A percentile compares a stretch with the other conserved stretches of the same genome.
Conservation (phyloP, 2,113 vertebrate genomes). For the Martes martes region DNA sequence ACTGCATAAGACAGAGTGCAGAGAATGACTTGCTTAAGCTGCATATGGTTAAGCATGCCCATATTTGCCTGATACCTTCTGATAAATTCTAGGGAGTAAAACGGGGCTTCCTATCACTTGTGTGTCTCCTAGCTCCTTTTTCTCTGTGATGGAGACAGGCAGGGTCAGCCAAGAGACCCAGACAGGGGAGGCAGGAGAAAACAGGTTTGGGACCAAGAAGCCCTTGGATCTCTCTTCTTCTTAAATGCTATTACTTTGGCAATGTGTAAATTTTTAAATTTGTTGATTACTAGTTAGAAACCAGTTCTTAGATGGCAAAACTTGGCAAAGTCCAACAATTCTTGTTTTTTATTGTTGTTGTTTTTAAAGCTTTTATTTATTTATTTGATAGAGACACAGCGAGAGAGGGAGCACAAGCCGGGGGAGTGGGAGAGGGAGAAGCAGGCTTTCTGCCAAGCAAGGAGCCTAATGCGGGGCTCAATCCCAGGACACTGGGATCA, state of each 20-base stretch:
- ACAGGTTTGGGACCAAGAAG: not conserved
- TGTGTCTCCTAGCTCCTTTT: not conserved
- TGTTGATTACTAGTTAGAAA: not conserved
- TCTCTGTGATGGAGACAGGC: not conserved
- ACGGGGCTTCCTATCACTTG: not conserved
- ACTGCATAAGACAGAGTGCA: not conserved
- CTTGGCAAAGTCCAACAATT: not conserved
- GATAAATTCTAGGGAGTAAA: not conserved
- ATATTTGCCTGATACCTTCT: not conserved
- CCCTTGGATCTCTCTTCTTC: not conserved
- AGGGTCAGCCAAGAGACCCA: not conserved
- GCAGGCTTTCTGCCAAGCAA: no score
- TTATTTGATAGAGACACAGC: no score
- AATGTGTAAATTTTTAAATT: not conserved
- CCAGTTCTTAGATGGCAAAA: not conserved
- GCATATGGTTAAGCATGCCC: not conserved
- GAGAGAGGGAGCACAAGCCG: no score
- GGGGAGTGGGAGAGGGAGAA: no score
- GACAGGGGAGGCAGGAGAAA: not conserved
- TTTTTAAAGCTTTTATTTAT: no score
- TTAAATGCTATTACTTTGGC: not conserved
- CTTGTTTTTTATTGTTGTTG: not conserved
- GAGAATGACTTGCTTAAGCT: not conserved
- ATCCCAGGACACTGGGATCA: no score
- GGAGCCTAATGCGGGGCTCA: no score